A percentile compares a stretch with the other conserved stretches of the same genome.
Conservation (phyloP, 2,888 invertebrate genomes). For the Zaprionus obscuricornis region DNA sequence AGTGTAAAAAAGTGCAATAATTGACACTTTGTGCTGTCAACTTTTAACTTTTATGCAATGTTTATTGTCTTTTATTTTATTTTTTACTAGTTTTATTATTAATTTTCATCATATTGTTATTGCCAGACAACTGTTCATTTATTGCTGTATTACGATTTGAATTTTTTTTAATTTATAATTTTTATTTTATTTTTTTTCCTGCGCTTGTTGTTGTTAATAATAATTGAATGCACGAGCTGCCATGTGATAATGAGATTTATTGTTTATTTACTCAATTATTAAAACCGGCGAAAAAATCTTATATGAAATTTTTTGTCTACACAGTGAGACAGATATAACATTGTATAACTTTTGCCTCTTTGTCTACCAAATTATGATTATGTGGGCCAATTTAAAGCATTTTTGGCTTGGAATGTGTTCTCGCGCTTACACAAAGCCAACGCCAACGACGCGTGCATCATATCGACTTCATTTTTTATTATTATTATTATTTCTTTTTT, state of each 20-base stretch:
- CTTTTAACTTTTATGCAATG: conserved; percentile 10
- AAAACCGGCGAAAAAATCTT: conserved; percentile 17
- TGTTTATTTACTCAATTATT: conserved; percentile 67
- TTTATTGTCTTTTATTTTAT: conserved; percentile 6
- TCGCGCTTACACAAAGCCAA: conserved; percentile 6
- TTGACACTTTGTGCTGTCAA: no score
- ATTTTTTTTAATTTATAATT: not conserved
- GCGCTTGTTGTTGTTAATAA: conserved; percentile 44
- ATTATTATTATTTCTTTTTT: not conserved
- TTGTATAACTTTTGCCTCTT: conserved; percentile 17
- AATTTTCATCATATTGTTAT: conserved; percentile 18
- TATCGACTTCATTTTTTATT: not conserved
- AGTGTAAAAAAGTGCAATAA: no score
- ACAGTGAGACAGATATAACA: no score
- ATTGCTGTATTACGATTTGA: not conserved
- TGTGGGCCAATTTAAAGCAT: conserved; percentile 23
- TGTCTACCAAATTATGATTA: conserved; percentile 28
- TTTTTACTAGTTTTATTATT: conserved; percentile 25
- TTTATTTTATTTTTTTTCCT: not conserved
- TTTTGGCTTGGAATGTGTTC: not conserved
- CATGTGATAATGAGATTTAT: conserved; percentile 75
- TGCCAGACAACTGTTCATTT: conserved; percentile 14
- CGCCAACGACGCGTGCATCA: conserved; percentile 27
- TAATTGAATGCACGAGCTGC: conserved; percentile 74
- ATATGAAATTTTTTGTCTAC: no score